Conservation (phyloP, 92 coral and sea anemone genomes). For the Phymanthus crucifer region DNA sequence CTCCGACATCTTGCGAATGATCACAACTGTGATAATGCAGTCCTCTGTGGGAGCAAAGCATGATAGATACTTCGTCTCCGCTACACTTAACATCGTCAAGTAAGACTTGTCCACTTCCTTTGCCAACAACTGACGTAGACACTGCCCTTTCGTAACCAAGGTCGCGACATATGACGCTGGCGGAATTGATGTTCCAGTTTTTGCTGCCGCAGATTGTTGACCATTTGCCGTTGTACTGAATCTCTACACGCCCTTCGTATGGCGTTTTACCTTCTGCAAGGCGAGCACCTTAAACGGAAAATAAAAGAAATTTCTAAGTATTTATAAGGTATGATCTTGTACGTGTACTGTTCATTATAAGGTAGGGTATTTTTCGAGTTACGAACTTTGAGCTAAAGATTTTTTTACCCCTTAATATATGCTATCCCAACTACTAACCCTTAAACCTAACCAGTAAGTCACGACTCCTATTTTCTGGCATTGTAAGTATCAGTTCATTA, state of each 20-base stretch:
- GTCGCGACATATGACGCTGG: slow-evolving; percentile 39
- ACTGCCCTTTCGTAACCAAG: slow-evolving; percentile 38
- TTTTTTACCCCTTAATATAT: no score
- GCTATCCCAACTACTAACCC: no score
- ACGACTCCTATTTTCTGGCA: no score
- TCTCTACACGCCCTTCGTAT: slow-evolving; percentile 31
- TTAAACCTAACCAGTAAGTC: no score
- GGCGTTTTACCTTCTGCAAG: slow-evolving; percentile 14
- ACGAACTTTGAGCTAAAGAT: no score
- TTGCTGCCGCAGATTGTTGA: slow-evolving; percentile 30
- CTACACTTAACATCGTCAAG: slow-evolving; percentile 26
- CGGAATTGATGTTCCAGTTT: slow-evolving; percentile 24
- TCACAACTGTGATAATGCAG: slow-evolving; percentile 3
- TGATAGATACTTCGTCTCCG: slow-evolving; percentile 32
- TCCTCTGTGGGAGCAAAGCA: slow-evolving; percentile 26
- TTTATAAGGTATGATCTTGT: no score
- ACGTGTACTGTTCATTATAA: no score
- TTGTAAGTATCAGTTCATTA: no score
- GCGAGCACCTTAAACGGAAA: slow-evolving; percentile 24
- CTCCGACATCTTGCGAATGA: slow-evolving; percentile 35
- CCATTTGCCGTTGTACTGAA: slow-evolving; percentile 35
- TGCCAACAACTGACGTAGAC: slow-evolving; percentile 9
- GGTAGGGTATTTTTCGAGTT: no score
- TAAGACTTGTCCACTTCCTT: slow-evolving; percentile 11
- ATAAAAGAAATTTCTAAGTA: no score